phyloP scores from a whole-genome alignment of 2,113 vertebrate species.

The Antechinus stuartii region DNA sequence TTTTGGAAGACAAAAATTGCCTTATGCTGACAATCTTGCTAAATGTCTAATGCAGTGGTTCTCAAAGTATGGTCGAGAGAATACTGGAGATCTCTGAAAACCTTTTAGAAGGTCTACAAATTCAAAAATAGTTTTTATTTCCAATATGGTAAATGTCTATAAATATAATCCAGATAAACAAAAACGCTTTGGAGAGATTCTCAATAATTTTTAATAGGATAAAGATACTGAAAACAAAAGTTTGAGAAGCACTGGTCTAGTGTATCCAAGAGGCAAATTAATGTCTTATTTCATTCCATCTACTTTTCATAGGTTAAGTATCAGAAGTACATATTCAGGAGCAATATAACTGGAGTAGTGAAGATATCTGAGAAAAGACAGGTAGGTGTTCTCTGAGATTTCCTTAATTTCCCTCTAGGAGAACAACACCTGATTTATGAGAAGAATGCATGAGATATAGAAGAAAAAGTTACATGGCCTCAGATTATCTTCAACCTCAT shows the following conservation, averaged over 20 bases:
- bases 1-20: background rate
- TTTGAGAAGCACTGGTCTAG: background rate
- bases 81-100: no score
- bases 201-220: no score
- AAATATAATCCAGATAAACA: no score
- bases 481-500: background rate
- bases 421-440: background rate
- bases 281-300: background rate
- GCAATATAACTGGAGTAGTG: background rate
- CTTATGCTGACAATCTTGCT: background rate
- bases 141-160: no score
- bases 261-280: background rate
- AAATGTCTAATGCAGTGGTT: background rate
- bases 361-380: background rate
- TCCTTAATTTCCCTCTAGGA: background rate
- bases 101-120: no score
- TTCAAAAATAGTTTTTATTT: no score
- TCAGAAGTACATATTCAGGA: background rate
- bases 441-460: background rate
- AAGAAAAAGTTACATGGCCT: background rate
- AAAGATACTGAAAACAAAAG: no score
- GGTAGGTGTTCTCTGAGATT: background rate
- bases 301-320: background rate
- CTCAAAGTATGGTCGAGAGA: no score
- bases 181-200: no score